These are phyloP conservation scores for Callosobruchus maculatus DNA, from an alignment of 2,888 invertebrate species.

Conservation along the genomic window DNA sequence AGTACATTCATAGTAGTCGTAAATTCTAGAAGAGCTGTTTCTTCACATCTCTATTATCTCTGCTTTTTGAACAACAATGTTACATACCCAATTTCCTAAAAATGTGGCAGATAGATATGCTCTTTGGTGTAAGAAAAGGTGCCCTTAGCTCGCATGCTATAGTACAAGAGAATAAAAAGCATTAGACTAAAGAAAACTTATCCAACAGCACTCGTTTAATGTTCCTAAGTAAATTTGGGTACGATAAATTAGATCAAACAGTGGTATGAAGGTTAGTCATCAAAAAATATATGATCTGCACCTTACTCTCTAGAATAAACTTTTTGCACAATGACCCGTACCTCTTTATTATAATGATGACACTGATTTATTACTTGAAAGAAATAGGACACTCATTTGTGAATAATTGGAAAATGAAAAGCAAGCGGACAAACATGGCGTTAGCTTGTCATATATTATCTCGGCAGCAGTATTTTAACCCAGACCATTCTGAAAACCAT, in stretches of 20 bases:
- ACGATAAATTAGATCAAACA: neutral
- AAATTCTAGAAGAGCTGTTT: neutral
- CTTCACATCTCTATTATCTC: neutral
- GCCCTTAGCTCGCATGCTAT: constrained; percentile 39
- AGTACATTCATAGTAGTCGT: neutral
- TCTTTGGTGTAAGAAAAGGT: constrained; percentile 39
- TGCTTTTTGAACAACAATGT: neutral
- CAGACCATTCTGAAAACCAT: too few species aligned
- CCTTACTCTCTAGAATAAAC: neutral
- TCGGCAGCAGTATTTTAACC: too few species aligned
- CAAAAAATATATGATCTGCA: neutral
- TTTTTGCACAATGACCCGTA: too few species aligned
- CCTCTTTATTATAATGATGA: too few species aligned
- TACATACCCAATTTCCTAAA: constrained; percentile 41
- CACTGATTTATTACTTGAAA: too few species aligned
- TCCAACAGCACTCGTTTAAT: neutral
- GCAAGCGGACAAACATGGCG: too few species aligned
- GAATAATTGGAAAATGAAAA: too few species aligned
- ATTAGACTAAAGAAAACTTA: constrained; percentile 14
- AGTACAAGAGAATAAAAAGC: constrained; percentile 16
- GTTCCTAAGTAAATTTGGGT: neutral
- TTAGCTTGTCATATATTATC: too few species aligned
- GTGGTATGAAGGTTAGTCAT: neutral
- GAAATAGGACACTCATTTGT: too few species aligned
- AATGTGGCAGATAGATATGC: constrained; percentile 41